phyloP scores from a whole-genome alignment of 2,113 vertebrate genomes.

The Dryoscopus gambensis region DNA sequence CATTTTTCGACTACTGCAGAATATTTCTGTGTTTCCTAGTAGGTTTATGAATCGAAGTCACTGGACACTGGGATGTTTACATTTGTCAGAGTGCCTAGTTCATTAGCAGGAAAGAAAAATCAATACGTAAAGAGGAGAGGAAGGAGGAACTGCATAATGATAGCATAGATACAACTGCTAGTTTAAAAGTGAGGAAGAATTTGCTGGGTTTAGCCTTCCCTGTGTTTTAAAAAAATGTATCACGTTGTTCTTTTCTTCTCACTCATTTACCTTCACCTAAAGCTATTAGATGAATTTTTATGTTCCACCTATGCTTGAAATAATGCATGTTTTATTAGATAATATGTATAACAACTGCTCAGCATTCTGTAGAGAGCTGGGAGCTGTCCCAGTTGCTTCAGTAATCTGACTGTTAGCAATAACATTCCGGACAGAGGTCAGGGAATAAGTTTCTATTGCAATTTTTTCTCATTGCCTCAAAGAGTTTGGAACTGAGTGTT shows the following conservation, averaged over 20 bases:
- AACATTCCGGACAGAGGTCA: not conserved
- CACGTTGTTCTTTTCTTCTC: no score
- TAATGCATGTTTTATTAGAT: not conserved
- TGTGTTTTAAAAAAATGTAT: not conserved
- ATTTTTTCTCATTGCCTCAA: not conserved
- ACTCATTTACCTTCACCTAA: not conserved
- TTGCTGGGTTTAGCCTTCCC: not conserved
- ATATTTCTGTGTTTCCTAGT: not conserved
- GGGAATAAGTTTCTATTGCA: not conserved
- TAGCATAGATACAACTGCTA: not conserved
- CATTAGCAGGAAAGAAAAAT: conserved; percentile 23
- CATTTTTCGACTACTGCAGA: not conserved
- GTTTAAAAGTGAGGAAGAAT: not conserved
- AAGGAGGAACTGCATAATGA: not conserved
- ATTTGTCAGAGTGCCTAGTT: conserved; percentile 4
- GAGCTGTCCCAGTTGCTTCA: not conserved
- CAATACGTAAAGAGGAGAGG: not conserved
- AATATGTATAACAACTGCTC: not conserved
- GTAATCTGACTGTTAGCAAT: not conserved
- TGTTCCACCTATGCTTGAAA: not conserved
- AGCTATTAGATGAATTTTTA: not conserved
- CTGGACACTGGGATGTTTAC: not conserved
- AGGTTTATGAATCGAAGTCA: not conserved
- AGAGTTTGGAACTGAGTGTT: not conserved
- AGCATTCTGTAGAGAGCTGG: not conserved